Base-by-base conservation (phyloP, 1,140 invertebrate genomes). In the Drosophila dunni region DNA sequence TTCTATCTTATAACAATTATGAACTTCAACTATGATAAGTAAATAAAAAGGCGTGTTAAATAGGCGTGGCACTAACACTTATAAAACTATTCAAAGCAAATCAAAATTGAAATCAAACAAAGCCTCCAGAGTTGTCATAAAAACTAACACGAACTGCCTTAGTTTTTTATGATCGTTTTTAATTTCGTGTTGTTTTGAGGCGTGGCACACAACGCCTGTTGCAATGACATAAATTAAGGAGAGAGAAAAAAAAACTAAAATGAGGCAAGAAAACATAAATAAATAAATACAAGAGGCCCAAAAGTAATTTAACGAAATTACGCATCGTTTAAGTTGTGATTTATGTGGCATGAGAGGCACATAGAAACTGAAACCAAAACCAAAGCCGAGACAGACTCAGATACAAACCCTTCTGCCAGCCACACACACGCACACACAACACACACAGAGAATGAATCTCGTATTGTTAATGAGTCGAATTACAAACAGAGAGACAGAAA, bases 391-490 rank as follows among this genome's bases (percentile, higher is more conserved):
- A 48, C 65, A 54, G 36, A 77, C 7, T 24, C 44, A 33, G 17
- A 9, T 11, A 11, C 15, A 45, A 86, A 83, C 82, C 79, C 82
- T 85, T 85, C 79, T 61, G 33, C 60, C 54, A 56, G 74, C 63
- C 74, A 79, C 67, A 67, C 71, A 72, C 54, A 58, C 10, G 50
- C 44, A 51, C 58, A 56, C 24, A 62, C 34, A 72, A 15, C n/a
- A 54, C 11, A 42, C 13, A 8, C 61, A 48, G 54, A 72, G 63
- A 69, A 68, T 66, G 76, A 71, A 77, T 46, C 72, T 79, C 76
- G 71, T 63, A 86, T 88, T 90, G 88, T 90, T 90, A 90, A 90
- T 90, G 86, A 90, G 88, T 90, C 86, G 81, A 90, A 90, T 90
- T 90, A 90, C 86, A 90, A 65, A 90, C 62, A 45, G 24, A 80